Percentiles rank a stretch among this genome's conserved stretches.
Evolutionary conservation across 2,113 vertebrate species (phyloP).

Genomic region (Gasterosteus aculeatus): DNA sequence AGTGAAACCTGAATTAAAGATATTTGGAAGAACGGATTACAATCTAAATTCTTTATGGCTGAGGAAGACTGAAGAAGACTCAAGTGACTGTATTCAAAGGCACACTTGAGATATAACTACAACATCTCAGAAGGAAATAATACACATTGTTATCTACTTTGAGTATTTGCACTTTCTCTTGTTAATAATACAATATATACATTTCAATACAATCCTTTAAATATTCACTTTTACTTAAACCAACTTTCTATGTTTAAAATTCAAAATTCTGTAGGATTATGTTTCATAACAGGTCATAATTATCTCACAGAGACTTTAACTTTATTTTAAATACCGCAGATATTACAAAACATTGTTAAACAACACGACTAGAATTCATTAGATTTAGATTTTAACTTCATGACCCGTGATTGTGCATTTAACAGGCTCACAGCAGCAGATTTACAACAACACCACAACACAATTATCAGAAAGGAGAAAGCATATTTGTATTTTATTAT

Average conservation of each 20-base stretch:
- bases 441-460: background rate
- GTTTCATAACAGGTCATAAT: no score
- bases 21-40: background rate
- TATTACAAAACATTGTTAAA: background rate
- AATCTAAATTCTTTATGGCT: background rate
- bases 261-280: no score
- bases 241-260: no score
- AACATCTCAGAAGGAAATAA: background rate
- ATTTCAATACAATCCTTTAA: background rate
- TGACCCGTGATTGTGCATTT: no score
- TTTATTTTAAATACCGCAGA: background rate
- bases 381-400: no score
- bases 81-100: background rate
- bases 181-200: background rate
- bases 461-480: background rate
- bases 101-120: background rate
- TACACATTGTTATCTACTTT: no score
- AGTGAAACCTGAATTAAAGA: slow-evolving; percentile 3
- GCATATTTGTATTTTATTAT: no score
- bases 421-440: background rate
- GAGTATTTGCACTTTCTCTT: background rate
- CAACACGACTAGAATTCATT: background rate
- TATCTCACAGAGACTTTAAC: no score
- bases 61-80: background rate
- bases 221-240: background rate